Percentiles rank a stretch among this genome's conserved stretches.
Conservation (phyloP, 2,797 vertebrate genomes). For the Danio albolineatus region DNA sequence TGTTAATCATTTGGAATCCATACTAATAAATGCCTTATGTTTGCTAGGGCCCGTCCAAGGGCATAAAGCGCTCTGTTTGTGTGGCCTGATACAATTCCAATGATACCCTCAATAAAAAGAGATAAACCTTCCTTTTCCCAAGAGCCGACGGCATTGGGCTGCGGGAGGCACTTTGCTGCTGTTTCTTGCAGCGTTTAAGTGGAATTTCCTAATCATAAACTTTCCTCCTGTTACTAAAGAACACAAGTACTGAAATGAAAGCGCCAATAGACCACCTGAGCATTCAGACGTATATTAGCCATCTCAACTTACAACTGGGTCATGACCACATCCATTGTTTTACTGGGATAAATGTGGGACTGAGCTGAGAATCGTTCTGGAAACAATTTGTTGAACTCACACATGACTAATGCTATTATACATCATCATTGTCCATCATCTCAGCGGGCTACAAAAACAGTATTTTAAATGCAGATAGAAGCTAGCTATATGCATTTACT, state of each 20-base stretch:
- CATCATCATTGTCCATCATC: conserved; percentile 29
- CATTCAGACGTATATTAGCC: conserved; percentile 1
- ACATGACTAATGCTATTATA: conserved; percentile 43
- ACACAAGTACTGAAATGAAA: not conserved
- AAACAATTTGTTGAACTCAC: conserved; percentile 56
- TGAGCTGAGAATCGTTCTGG: conserved; percentile 52
- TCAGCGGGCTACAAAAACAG: conserved; percentile 17
- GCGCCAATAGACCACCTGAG: conserved; percentile 15
- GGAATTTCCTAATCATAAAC: conserved; percentile 3
- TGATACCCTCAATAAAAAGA: conserved; percentile 73
- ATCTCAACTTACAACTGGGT: conserved; percentile 17
- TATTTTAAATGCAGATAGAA: conserved; percentile 22
- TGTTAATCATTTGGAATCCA: conserved; percentile 82
- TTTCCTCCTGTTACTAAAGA: conserved; percentile 11
- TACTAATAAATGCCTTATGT: conserved; percentile 82
- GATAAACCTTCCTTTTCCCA: conserved; percentile 48
- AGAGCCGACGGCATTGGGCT: conserved; percentile 11
- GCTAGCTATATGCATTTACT: not conserved
- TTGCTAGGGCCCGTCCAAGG: conserved; percentile 65
- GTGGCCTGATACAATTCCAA: conserved; percentile 66
- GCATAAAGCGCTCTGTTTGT: conserved; percentile 68
- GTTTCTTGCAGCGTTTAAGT: conserved; percentile 28
- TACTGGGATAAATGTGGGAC: conserved; percentile 34
- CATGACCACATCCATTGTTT: conserved; percentile 47
- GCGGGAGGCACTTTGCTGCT: conserved; percentile 19